Conservation (phyloP, 2,113 vertebrate genomes). For the Castor canadensis region DNA sequence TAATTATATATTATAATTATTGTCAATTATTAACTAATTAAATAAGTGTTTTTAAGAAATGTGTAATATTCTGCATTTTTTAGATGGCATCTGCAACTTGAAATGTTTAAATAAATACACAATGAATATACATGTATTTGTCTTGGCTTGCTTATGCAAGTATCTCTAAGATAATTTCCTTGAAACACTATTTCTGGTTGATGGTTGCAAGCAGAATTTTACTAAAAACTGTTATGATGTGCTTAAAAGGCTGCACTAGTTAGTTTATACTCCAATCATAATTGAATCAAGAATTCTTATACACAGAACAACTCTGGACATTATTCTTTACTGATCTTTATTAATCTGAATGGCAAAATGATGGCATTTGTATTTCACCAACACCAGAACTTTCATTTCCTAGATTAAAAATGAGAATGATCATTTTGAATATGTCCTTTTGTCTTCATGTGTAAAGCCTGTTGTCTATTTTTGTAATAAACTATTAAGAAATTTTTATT, state of each 20-base stretch:
- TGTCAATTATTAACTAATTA: no score
- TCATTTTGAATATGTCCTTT: neutral
- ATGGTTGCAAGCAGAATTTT: neutral
- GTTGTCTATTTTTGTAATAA: neutral
- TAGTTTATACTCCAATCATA: no score
- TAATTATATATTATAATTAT: no score
- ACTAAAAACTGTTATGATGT: neutral
- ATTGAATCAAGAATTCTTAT: no score
- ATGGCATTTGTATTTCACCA: neutral
- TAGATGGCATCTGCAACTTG: no score
- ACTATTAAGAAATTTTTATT: neutral
- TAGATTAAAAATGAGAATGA: neutral
- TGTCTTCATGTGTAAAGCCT: neutral
- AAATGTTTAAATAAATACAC: no score
- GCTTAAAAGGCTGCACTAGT: no score
- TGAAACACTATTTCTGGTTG: conserved; percentile 15
- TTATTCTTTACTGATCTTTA: neutral
- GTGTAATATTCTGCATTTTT: no score
- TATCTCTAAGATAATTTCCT: conserved; percentile 31
- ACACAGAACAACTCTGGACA: neutral
- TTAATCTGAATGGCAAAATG: neutral
- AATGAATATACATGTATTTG: no score
- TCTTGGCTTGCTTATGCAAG: neutral
- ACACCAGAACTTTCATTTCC: neutral
- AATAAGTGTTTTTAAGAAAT: no score